Percentiles rank a stretch among this genome's conserved stretches.
Evolutionary conservation across 2,888 invertebrate genomes (phyloP).

Genomic region (Ophion ellenae): DNA sequence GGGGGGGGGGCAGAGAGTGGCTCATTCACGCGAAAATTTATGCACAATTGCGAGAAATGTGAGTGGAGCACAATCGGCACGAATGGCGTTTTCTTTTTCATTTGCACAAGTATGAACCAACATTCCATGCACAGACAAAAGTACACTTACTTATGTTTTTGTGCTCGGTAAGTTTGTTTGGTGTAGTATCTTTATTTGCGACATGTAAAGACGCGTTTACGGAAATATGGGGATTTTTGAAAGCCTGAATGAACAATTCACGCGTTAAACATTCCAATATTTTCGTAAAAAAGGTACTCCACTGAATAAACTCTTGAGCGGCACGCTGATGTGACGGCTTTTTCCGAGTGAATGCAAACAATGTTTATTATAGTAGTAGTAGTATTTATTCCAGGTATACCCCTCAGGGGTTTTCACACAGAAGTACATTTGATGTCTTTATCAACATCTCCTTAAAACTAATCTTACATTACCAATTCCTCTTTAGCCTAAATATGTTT

Average conservation of each 20-base stretch:
- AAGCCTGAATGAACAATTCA: not conserved
- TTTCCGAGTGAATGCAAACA: not conserved
- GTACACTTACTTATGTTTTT: not conserved
- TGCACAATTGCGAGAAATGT: conserved; percentile 1
- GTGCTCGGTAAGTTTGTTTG: not conserved
- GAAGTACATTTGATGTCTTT: no score
- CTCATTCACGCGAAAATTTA: conserved; percentile 1
- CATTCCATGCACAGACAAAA: not conserved
- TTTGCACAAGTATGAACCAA: not conserved
- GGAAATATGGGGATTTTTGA: not conserved
- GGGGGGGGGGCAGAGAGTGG: not conserved
- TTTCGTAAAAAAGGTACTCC: no score
- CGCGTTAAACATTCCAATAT: not conserved
- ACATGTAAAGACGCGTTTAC: not conserved
- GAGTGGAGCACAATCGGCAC: not conserved
- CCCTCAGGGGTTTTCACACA: no score
- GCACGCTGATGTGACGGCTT: not conserved
- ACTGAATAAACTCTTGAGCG: no score
- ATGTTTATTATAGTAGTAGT: not conserved
- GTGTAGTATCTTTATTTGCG: not conserved
- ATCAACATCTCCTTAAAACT: no score
- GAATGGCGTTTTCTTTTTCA: not conserved
- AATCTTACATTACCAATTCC: no score
- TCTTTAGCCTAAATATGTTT: no score
- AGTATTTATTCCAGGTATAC: no score